Percentiles rank a stretch among this genome's conserved stretches.
phyloP scores from a whole-genome alignment of 2,113 vertebrate species.

The Neopipo cinnamomea region DNA sequence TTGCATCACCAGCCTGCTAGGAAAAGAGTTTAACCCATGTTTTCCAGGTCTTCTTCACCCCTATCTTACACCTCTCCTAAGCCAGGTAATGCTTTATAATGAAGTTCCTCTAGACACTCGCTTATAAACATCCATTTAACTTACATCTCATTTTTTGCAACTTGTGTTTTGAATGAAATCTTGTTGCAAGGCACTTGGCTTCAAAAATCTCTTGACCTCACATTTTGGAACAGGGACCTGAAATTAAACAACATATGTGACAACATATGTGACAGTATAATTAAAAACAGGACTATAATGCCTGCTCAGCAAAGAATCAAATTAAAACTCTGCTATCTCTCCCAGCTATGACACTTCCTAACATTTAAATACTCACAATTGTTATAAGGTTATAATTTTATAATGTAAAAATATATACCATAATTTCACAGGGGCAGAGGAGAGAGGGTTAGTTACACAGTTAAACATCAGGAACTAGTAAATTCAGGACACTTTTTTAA shows the following conservation, averaged over 20 bases:
- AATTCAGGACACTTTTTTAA: background rate
- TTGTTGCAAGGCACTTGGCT: background rate
- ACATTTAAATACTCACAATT: background rate
- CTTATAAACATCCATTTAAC: background rate
- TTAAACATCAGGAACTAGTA: background rate
- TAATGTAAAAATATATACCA: background rate
- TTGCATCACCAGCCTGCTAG: background rate
- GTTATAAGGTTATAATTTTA: background rate
- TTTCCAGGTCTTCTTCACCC: background rate
- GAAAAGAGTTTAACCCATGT: background rate
- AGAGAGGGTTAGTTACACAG: background rate
- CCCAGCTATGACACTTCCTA: background rate
- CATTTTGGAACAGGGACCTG: background rate
- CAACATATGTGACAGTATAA: background rate
- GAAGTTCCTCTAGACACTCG: background rate
- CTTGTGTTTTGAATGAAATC: background rate
- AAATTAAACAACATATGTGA: slow-evolving; percentile 32
- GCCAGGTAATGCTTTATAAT: background rate
- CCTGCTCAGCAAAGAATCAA: background rate
- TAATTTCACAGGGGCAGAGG: background rate
- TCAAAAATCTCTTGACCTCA: background rate
- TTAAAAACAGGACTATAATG: background rate
- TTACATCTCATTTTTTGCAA: background rate
- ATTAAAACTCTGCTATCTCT: background rate
- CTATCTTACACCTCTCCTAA: background rate